Conservation (phyloP, 2,888 invertebrate species). For the Cantharis rufa region DNA sequence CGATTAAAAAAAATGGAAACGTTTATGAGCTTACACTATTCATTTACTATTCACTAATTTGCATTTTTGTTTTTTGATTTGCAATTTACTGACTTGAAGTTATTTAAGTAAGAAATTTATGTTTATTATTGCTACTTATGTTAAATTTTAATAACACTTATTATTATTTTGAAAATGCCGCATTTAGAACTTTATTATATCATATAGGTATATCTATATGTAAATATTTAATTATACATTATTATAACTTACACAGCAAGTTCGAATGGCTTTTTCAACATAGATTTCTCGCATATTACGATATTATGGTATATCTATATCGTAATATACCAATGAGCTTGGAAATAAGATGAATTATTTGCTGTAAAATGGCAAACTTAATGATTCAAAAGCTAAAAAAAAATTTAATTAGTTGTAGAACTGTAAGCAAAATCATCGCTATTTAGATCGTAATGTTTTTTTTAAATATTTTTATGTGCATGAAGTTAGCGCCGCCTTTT, state of each 20-base stretch:
- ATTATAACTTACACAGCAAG: neutral
- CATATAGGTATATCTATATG: neutral
- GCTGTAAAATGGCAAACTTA: no score
- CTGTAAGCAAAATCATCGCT: no score
- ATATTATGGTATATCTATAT: neutral
- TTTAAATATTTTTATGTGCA: no score
- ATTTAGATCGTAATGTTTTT: no score
- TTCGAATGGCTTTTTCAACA: neutral
- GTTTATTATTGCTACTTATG: neutral
- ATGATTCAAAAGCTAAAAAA: no score
- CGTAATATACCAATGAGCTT: neutral
- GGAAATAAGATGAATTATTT: no score
- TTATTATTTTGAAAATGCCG: neutral
- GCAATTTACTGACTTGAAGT: neutral
- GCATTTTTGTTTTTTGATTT: neutral
- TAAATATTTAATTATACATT: neutral
- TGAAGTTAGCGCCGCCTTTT: no score
- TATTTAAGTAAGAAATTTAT: neutral
- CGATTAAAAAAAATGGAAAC: neutral
- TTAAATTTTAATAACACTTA: neutral
- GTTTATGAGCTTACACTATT: neutral
- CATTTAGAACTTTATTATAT: neutral
- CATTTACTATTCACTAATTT: neutral
- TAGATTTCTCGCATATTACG: neutral
- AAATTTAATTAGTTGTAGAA: no score